Conservation (phyloP, 2,888 invertebrate genomes). For the Priocnemis perturbator region DNA sequence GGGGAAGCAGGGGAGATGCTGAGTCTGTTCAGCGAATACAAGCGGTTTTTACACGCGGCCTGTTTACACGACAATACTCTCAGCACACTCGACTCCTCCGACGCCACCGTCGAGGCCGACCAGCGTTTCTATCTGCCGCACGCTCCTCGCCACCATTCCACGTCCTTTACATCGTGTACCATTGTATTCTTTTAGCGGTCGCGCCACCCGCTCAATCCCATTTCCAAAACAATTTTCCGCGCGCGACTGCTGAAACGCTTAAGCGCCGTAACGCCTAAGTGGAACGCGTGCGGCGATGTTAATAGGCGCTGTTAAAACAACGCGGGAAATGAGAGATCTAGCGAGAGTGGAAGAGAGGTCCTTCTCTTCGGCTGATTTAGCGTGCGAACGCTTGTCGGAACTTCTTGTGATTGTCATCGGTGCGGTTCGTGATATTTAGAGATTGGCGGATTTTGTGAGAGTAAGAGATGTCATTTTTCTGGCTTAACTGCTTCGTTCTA, state of each 20-base stretch:
- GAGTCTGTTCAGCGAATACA: slow-evolving; percentile 51
- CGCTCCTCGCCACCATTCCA: slow-evolving; percentile 17
- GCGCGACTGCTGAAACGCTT: background rate
- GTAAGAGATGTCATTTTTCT: too few species aligned
- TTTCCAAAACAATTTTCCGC: slow-evolving; percentile 5
- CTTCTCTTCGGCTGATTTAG: too few species aligned
- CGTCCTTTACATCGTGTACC: slow-evolving; percentile 7
- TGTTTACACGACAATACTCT: slow-evolving; percentile 58
- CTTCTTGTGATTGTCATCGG: too few species aligned
- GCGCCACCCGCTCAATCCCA: background rate
- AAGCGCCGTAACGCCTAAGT: background rate
- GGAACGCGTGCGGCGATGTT: too few species aligned
- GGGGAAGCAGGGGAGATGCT: slow-evolving; percentile 18
- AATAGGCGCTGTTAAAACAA: too few species aligned
- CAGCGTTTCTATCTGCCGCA: slow-evolving; percentile 45
- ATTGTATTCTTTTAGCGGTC: slow-evolving; percentile 7
- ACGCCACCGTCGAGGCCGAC: slow-evolving; percentile 20
- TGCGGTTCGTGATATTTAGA: too few species aligned
- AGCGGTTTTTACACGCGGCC: slow-evolving; percentile 52
- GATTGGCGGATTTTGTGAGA: too few species aligned
- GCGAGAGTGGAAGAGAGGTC: too few species aligned
- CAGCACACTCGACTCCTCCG: slow-evolving; percentile 40
- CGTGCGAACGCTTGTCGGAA: too few species aligned
- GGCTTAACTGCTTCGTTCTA: too few species aligned
- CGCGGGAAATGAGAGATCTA: too few species aligned